A percentile compares a stretch with the other conserved stretches of the same genome.
phyloP scores from a whole-genome alignment of 37 sponge, comb jelly and placozoan genomes.

The Spongilla lacustris region DNA sequence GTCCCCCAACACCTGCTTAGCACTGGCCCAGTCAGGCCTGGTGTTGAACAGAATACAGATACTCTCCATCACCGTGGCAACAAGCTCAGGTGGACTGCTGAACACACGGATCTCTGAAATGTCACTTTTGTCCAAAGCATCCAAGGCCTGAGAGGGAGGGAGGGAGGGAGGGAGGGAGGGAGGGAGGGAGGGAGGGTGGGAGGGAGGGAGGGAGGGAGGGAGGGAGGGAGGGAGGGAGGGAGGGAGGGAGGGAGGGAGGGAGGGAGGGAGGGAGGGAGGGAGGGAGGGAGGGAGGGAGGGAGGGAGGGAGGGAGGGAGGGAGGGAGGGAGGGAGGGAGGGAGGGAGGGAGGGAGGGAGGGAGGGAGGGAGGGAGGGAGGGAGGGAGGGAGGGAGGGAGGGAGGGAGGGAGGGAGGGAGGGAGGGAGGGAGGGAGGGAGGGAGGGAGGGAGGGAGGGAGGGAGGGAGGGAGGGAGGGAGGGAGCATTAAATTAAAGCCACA shows the following conservation, averaged over 20 bases:
- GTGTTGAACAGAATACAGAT: conserved; percentile 89
- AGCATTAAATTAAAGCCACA: not conserved
- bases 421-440: not conserved
- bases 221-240: not conserved
- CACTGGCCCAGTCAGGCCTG: conserved; percentile 93
- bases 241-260: not conserved
- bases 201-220: not conserved
- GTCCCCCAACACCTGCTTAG: conserved; percentile 90
- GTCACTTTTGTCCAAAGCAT: conserved; percentile 97
- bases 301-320: not conserved
- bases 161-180: not conserved
- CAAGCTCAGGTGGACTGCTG: conserved; percentile 94
- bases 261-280: not conserved
- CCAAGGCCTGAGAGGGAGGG: not conserved
- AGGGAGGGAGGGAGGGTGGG: not conserved
- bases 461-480: not conserved
- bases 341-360: not conserved
- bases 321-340: not conserved
- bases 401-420: not conserved
- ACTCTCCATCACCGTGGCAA: conserved; percentile 95
- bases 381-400: not conserved
- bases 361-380: not conserved
- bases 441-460: not conserved
- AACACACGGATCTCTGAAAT: conserved; percentile 97
- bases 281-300: not conserved